A percentile compares a stretch with the other conserved stretches of the same genome.
phyloP scores from a whole-genome alignment of 2,888 invertebrate species.

The Crocallis elinguaria region DNA sequence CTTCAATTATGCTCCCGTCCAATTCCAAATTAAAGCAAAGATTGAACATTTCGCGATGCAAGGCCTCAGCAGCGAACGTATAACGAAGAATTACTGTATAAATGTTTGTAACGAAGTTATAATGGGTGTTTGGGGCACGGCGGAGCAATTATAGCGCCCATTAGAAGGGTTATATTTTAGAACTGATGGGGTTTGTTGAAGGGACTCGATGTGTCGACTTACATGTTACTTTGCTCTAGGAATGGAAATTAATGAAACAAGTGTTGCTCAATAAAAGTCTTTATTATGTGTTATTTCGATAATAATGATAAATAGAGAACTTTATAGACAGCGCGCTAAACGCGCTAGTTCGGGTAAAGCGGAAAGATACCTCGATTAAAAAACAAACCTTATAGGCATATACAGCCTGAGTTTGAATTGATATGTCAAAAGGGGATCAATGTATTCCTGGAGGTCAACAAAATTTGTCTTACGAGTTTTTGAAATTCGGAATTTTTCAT shows the following conservation, averaged over 20 bases:
- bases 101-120: constrained; percentile 39
- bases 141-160: constrained; percentile 34
- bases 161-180: constrained; percentile 20
- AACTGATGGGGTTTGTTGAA: constrained; percentile 1
- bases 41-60: constrained; percentile 8
- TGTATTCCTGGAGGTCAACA: too few relatives aligned
- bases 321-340: too few relatives aligned
- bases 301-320: too few relatives aligned
- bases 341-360: too few relatives aligned
- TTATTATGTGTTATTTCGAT: too few relatives aligned
- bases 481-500: too few relatives aligned
- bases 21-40: neutral
- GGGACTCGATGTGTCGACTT: neutral
- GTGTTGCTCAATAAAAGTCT: neutral
- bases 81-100: constrained; percentile 37
- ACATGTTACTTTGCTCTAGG: neutral
- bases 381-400: too few relatives aligned
- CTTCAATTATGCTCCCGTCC: neutral
- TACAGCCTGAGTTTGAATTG: too few relatives aligned
- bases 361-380: too few relatives aligned
- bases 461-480: too few relatives aligned
- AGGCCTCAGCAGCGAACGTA: constrained; percentile 11
- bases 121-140: constrained; percentile 41
- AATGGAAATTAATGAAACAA: neutral
- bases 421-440: too few relatives aligned